Evolutionary conservation across 2,113 vertebrate genomes (phyloP), one percentile per base, ranked within the genome.

Genomic region (Thunnus thynnus): DNA sequence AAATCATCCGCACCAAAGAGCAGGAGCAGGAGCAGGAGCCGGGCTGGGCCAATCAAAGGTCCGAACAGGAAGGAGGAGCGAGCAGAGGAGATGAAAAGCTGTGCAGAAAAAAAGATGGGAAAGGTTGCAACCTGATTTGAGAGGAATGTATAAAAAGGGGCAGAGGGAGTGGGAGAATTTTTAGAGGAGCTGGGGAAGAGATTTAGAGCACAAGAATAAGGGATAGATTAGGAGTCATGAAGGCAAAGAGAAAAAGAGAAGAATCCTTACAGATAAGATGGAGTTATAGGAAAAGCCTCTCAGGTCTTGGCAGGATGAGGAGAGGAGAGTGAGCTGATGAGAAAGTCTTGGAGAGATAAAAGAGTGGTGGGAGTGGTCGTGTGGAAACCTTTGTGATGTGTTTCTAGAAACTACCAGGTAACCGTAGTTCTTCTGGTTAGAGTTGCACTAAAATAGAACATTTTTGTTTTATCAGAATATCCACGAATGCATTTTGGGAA

Each of bases 1-100:
- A 65, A 82, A 81, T 89, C 80, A 88, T 80, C 56, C 20, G 54
- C 84, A 79, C 64, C 65, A 72, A 17, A 18, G 72, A 58, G 41
- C 54, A 47, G 22, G 63, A 58, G 41, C 54, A 47, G 22, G 63
- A 79, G 63, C 72, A 85, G 68, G 47, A 86, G 60, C 44, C 25
- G 46, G n/a, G 47, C 47, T 8, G 16, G 25, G 56, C 54, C 80
- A 74, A 83, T 88, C 25, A 61, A 72, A 73, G 32, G 63, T 77
- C 54, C 3, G 13, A 58, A 69, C 10, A 30, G 17, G 44, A 82
- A 27, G 50, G 27, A 76, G 82, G 80, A 80, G 50, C 11, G 4
- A 63, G 83, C 5, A 16, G 48, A 54, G 13, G 56, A 50, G 57
- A 36, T 30, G 55, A 32, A 69, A n/a, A 36, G 5, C 12, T 4